phyloP scores from a whole-genome alignment of 92 coral and sea anemone genomes.

The Epizoanthus scotinus region DNA sequence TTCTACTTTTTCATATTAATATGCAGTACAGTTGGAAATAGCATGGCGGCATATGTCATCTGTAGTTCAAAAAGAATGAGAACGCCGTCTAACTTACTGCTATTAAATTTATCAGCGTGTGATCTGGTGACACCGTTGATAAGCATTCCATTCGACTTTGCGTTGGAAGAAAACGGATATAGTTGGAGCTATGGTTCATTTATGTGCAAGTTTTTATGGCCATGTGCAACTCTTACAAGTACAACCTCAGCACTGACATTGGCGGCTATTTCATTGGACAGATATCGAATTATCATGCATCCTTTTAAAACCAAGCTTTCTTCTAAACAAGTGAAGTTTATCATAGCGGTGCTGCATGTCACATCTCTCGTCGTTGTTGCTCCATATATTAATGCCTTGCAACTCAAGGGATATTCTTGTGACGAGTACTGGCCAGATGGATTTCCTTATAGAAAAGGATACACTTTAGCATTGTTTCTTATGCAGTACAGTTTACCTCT shows the following conservation, averaged over 20 bases:
- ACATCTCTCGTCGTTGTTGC: conserved; percentile 60
- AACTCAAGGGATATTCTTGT: conserved; percentile 49
- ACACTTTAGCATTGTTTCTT: conserved; percentile 70
- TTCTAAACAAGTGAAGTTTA: conserved; percentile 55
- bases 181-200: conserved; percentile 76
- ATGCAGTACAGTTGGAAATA: conserved; percentile 77
- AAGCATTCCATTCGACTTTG: conserved; percentile 93
- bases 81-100: conserved; percentile 76
- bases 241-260: conserved; percentile 83
- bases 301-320: conserved; percentile 81
- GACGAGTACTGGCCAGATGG: conserved; percentile 73
- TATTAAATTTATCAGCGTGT: conserved; percentile 85
- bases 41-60: conserved; percentile 78
- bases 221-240: conserved; percentile 80
- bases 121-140: conserved; percentile 86
- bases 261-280: conserved; percentile 87
- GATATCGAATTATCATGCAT: conserved; percentile 89
- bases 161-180: conserved; percentile 71
- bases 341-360: conserved; percentile 54
- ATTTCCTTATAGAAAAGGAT: conserved; percentile 72
- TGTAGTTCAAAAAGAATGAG: conserved; percentile 75
- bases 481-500: conserved; percentile 84
- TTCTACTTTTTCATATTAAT: conserved; percentile 71
- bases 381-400: conserved; percentile 72
- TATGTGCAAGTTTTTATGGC: conserved; percentile 85